phyloP scores from a whole-genome alignment of 2,888 invertebrate species.

The Thysanoteuthis rhombus region DNA sequence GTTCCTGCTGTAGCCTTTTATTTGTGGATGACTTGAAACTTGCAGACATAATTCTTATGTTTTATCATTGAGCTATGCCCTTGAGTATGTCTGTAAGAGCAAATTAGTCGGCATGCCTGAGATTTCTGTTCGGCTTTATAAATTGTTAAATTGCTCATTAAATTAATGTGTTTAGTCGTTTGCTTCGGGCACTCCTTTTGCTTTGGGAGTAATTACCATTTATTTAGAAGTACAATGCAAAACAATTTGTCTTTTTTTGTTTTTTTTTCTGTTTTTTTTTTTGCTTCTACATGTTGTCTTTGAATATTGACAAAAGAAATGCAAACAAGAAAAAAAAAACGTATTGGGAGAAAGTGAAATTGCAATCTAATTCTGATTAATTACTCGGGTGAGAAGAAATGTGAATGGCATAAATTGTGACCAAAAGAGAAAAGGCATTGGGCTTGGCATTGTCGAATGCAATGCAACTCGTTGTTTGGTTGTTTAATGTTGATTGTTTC shows the following conservation, averaged over 20 bases:
- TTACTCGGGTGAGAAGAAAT: neutral
- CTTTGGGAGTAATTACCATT: neutral
- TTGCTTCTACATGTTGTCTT: neutral
- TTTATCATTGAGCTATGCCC: neutral
- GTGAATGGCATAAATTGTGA: neutral
- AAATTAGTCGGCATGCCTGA: neutral
- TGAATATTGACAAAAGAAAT: neutral
- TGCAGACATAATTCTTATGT: neutral
- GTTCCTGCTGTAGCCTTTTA: too few relatives aligned
- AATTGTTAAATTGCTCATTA: neutral
- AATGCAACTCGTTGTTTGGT: neutral
- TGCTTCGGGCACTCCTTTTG: neutral
- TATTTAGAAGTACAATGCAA: neutral
- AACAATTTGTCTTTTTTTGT: neutral
- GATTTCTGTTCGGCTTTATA: neutral
- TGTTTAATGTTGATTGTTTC: neutral
- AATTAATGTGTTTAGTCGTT: neutral
- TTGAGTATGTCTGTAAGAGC: neutral
- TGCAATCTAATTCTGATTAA: constrained; percentile 12
- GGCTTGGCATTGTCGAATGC: neutral
- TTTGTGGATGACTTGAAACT: too few relatives aligned
- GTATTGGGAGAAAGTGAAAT: neutral
- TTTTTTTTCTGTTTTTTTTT: too few relatives aligned
- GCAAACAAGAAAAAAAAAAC: neutral
- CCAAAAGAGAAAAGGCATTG: neutral